Evolutionary conservation across 2,888 invertebrate genomes (phyloP).

Genomic region (Gari tellinella): DNA sequence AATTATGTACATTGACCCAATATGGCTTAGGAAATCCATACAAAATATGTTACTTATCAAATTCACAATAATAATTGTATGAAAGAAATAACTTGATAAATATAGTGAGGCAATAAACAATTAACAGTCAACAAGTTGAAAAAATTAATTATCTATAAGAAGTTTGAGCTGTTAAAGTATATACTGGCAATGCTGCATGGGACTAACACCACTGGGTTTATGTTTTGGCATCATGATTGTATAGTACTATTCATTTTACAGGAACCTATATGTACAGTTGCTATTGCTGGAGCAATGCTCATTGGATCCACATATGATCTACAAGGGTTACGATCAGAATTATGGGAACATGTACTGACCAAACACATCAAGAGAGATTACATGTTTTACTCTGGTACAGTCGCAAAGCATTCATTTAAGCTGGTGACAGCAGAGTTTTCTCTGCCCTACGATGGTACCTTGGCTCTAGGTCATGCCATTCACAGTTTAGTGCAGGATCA

Average conservation of each 20-base stretch:
- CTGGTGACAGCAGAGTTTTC: slow-evolving; percentile 57
- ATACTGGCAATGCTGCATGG: too few relatives aligned
- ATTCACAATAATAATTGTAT: too few relatives aligned
- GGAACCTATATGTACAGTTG: slow-evolving; percentile 58
- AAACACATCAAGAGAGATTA: slow-evolving; percentile 47
- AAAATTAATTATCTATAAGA: too few relatives aligned
- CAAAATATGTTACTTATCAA: too few relatives aligned
- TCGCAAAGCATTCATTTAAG: slow-evolving; percentile 40
- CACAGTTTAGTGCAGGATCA: slow-evolving; percentile 32
- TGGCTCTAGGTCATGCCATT: slow-evolving; percentile 49
- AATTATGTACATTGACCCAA: too few relatives aligned
- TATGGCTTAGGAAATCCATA: too few relatives aligned
- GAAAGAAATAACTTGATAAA: too few relatives aligned
- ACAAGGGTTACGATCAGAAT: slow-evolving; percentile 33
- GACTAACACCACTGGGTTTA: too few relatives aligned
- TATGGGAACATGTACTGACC: slow-evolving; percentile 54
- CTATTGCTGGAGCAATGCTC: slow-evolving; percentile 39
- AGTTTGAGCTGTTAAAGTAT: too few relatives aligned
- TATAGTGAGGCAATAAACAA: too few relatives aligned
- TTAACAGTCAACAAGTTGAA: too few relatives aligned
- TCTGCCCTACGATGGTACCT: slow-evolving; percentile 66
- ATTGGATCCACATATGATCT: slow-evolving; percentile 54
- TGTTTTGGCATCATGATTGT: too few relatives aligned
- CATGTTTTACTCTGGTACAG: slow-evolving; percentile 46
- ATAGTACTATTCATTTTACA: slow-evolving; percentile 19